Evolutionary conservation across 2,888 invertebrate species (phyloP), one percentile per base, ranked within the genome.

Genomic region (Torymus aiolomorphi): DNA sequence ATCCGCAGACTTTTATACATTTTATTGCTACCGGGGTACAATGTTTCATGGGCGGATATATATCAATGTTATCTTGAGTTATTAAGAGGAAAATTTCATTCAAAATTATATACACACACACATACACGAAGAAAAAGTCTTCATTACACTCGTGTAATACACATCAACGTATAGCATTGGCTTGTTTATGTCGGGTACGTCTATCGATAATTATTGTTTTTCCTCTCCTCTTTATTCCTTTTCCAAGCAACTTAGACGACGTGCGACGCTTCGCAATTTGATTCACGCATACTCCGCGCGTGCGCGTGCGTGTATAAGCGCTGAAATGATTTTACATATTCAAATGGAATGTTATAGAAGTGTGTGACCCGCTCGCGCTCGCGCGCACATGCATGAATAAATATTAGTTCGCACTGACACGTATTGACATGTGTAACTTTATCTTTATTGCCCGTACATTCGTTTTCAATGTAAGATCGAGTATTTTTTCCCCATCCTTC

Each of bases 371-470:
- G 8, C 42, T 5, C 8, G 42, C 5, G 42, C 8, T 61, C 62
- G 8, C 42, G 5, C 8, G 42, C 5, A 8, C 8, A 18, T 49
- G 56, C 63, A 73, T 70, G 77, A 70, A 74, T 77, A 77, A 70
- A 77, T 77, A 74, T 76, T 61, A 20, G 76, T 42, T 42, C 63
- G 57, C 63, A 72, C 61, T 65, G 66, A 62, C 69, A 59, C 70
- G 49, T 54, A 80, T 76, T 67, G 72, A 76, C 78, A 80, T 42
- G 65, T 71, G 80, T 78, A 78, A 80, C 31, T 66, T 77, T 77
- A 78, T 78, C 75, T 80, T 78, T 66, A 71, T 75, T 70, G 71
- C 75, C 42, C 24, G 62, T 76, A 73, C 69, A 63, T 63, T 63
- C 69, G 49, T 80, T 74, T 70, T 16, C 66, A 72, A 24, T 54